These are phyloP conservation scores for Acromyrmex charruanus DNA, from an alignment of 1,140 invertebrate species.

Conservation along the genomic window DNA sequence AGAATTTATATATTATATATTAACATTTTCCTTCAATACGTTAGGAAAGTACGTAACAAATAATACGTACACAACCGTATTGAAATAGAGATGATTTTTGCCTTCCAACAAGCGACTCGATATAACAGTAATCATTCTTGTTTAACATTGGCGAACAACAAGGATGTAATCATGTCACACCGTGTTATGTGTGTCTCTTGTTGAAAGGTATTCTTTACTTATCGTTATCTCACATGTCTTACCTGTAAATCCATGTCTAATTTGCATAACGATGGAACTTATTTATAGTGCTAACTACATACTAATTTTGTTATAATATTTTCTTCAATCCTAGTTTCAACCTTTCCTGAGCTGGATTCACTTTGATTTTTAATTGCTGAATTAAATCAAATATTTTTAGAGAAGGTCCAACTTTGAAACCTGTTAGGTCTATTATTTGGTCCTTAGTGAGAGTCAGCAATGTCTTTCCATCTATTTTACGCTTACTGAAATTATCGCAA, in stretches of 20 bases:
- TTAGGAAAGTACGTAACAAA: conserved; percentile 64
- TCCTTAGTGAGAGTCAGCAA: conserved; percentile 94
- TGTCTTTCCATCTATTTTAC: conserved; percentile 93
- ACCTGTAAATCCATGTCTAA: conserved; percentile 82
- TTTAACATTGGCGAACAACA: no score
- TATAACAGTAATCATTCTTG: no score
- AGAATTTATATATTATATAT: conserved; percentile 13
- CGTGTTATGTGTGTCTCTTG: no score
- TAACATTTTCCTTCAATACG: conserved; percentile 39
- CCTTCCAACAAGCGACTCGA: no score
- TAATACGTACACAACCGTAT: conserved; percentile 15
- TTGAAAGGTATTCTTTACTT: background rate
- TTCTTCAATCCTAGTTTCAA: conserved; percentile 86
- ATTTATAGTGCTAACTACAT: conserved; percentile 72
- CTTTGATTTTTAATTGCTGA: conserved; percentile 94
- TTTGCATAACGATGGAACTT: conserved; percentile 76
- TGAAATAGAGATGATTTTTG: conserved; percentile 1
- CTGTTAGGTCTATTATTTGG: conserved; percentile 95
- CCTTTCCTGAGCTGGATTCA: conserved; percentile 91
- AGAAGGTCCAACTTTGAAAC: conserved; percentile 97
- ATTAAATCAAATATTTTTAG: conserved; percentile 97
- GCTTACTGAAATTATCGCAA: conserved; percentile 93
- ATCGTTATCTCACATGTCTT: conserved; percentile 65
- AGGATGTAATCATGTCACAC: no score
- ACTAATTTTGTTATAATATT: conserved; percentile 83